Evolutionary conservation across 2,113 vertebrate species (phyloP), one percentile per base, ranked within the genome.

Genomic region (Litocranius walleri): DNA sequence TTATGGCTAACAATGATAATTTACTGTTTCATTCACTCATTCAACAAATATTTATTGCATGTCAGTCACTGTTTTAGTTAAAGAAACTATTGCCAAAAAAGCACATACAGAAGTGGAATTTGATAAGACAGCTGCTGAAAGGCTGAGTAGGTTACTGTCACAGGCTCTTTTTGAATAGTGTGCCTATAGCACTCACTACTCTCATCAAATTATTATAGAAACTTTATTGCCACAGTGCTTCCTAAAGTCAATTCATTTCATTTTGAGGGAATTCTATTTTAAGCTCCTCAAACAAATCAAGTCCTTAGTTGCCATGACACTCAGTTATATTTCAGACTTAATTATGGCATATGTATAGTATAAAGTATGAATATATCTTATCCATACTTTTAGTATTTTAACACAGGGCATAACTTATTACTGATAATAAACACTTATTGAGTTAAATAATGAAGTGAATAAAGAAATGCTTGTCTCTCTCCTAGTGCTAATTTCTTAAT

Each of bases 31-130:
- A 54, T 80, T 93, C 67, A 86, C 3, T 88, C 54, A 62, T 21
- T 91, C 77, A 93, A 81, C 80, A 95, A 93, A 90, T 81, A 95
- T 90, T 88, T 90, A 92, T 61, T 91, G 27, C 17, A 8, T 36
- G 8, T 89, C 59, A 80, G 15, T 91, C 43, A 80, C 29, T 57
- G 16, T 82, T 94, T 50, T 40, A 88, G 23, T 12, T 50, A 94
- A 45, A 94, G 16, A 50, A 88, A 45, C 16, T 92, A 81, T 85
- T 56, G 48, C 48, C 84, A n/a, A 84, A 97, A 77, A 83, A 36
- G 19, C 21, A 33, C 12, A 50, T 21, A 67, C 48, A 71, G 86
- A 90, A 92, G 33, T 7, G 19, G 43, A 81, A 90, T 78, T 25
- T 80, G 50, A 45, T 86, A 88, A 94, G 64, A 40, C n/a, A 92